Percentiles rank a stretch among this genome's conserved stretches.
phyloP scores from a whole-genome alignment of 37 sponge, comb jelly and placozoan genomes.

The Beroe ovata region DNA sequence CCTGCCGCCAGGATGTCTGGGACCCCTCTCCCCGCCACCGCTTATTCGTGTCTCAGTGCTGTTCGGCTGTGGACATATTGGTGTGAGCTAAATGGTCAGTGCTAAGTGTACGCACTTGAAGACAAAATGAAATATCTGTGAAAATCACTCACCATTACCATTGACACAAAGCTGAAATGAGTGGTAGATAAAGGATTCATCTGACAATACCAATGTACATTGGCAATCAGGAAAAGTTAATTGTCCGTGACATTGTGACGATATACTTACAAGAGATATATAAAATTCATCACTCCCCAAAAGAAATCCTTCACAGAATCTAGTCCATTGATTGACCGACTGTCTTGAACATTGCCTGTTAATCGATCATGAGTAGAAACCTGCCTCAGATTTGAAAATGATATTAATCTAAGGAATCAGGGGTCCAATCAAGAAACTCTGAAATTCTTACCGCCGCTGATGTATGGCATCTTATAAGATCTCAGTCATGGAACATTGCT shows the following conservation, averaged over 20 bases:
- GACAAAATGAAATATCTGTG: not conserved
- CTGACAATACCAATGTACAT: not conserved
- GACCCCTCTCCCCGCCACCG: not conserved
- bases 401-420: too few species aligned
- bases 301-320: constrained; percentile 16
- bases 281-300: constrained; percentile 33
- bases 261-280: constrained; percentile 2
- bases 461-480: not conserved
- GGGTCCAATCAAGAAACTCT: not conserved
- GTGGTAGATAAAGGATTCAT: not conserved
- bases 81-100: too few species aligned
- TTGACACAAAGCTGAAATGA: constrained; percentile 25
- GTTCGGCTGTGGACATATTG: not conserved
- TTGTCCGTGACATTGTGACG: not conserved
- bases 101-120: not conserved
- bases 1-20: not conserved
- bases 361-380: too few species aligned
- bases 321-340: not conserved
- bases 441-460: not conserved
- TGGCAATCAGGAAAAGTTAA: not conserved
- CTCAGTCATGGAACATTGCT: too few species aligned
- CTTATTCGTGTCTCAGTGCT: not conserved
- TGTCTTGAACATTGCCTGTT: constrained; percentile 10
- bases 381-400: too few species aligned
- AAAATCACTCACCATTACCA: constrained; percentile 17